Base-by-base conservation (phyloP, 2,113 vertebrate genomes). In the Esox niger region DNA sequence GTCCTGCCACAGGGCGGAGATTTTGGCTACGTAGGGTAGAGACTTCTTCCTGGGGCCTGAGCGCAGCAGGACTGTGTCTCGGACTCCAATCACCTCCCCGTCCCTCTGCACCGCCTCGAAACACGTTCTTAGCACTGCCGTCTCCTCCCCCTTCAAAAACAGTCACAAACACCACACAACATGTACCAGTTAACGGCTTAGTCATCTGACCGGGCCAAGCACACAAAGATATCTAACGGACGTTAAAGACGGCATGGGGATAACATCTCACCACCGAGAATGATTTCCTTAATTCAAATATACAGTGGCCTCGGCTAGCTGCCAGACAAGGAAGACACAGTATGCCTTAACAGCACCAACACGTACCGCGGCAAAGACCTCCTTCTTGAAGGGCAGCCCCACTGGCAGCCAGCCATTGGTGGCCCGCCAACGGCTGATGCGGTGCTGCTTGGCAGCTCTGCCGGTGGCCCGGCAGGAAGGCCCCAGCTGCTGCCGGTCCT, bases 351-450 rank as follows among this genome's bases (percentile, higher is more conserved):
- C n/a, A 52, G 20, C 7, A 21, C 20, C 29, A 6, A 29, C 64
- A 88, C 97, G 76, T 88, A 98, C 97, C 94, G 98, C 92, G 4
- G 96, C 92, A 33, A 98, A 99, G 72, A 99, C 97, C 0, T 95
- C 95, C 88, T 94, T 99, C 85, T 99, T 94, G 5, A 92, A 94
- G 68, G 96, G 92, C 0, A 90, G 79, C 70, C 97, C 97, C 2
- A 98, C 91, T 0, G 97, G 93, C 30, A 91, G 92, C 97, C 97
- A 99, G 86, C 97, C 97, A 2, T 99, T 99, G 70, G 96, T 99
- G 35, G 90, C 92, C 69, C 94, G 92, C 20, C 94, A 91, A 29
- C 90, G 88, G 84, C 90, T 86, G 73, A 94, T 95, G 47, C 94
- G 94, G 0, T 88, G 90, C 84, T 97, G 95, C 88, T 96, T 98